Base-by-base conservation (phyloP, 2,797 vertebrate genomes). In the Anomalospiza imberbis region DNA sequence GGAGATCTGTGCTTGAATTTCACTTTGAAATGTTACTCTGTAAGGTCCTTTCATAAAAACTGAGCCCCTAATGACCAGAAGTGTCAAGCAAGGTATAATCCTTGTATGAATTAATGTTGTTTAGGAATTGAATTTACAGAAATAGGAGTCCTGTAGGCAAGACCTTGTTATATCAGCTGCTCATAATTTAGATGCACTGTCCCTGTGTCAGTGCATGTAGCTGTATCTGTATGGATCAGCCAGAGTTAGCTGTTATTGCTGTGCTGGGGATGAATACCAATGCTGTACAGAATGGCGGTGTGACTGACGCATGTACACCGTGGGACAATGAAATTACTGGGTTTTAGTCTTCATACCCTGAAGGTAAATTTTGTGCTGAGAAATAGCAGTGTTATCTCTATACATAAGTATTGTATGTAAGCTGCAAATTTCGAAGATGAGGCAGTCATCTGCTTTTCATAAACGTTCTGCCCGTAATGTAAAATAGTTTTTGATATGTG, bases 351-450 rank as follows among this genome's bases (percentile, higher is more conserved):
- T 81, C 40, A 26, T n/a, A 16, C 3, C 2, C 58, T 17, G 22
- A 66, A 92, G 51, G 38, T 31, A 74, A 92, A 67, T 81, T 62
- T 76, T 50, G 36, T 70, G 79, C 50, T 42, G 48, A 84, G 83
- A 61, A 83, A 76, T 8, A 60, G 57, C 10, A 15, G 28, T 66
- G 50, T 72, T 63, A 91, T 36, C 58, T 68, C 82, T 61, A n/a
- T 51, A 58, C 36, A 28, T 67, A 36, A 71, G 45, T 50, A 50
- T 82, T 81, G 58, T 57, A 47, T 68, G 58, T 60, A 72, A 91
- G 91, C 93, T 96, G 74, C 34, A 94, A 54, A 51, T 85, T 70
- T 60, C 78, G 86, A 71, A 74, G 93, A 86, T 67, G 70, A 84
- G 62, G 60, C 77, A 94, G 60, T 84, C 57, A 48, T 73, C 87